phyloP scores from a whole-genome alignment of 2,797 vertebrate genomes.

The Varecia variegata region DNA sequence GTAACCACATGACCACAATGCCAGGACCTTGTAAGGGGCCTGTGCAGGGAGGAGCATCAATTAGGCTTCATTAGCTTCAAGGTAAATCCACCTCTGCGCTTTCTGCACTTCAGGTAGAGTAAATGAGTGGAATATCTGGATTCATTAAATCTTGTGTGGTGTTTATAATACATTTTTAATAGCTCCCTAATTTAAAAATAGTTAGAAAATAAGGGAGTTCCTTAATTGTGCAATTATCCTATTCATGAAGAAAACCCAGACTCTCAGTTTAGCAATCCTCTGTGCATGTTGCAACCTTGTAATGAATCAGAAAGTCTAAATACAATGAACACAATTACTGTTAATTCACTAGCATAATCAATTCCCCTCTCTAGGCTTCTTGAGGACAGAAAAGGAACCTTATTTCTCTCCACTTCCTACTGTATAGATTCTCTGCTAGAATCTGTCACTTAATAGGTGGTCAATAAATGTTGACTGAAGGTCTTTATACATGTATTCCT shows the following conservation, averaged over 20 bases:
- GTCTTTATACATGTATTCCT: not conserved
- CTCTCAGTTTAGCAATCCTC: not conserved
- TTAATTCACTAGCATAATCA: not conserved
- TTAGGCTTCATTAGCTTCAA: not conserved
- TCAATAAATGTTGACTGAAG: not conserved
- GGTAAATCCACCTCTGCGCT: not conserved
- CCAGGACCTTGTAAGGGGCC: not conserved
- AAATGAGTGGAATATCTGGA: not conserved
- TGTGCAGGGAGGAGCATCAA: not conserved
- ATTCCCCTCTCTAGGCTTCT: not conserved
- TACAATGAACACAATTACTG: not conserved
- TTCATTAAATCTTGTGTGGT: not conserved
- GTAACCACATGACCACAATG: not conserved
- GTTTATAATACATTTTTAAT: not conserved
- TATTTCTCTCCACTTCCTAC: not conserved
- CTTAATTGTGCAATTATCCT: slow-evolving; percentile 13
- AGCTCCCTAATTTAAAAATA: not conserved
- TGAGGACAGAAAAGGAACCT: not conserved
- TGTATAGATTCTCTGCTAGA: not conserved
- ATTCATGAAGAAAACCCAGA: not conserved
- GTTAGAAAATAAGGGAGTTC: slow-evolving; percentile 10
- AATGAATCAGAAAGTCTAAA: slow-evolving; percentile 30
- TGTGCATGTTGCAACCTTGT: not conserved
- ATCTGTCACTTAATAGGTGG: not conserved
- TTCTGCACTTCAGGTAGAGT: not conserved